phyloP scores from a whole-genome alignment of 2,797 vertebrate genomes.

The Crypturellus tataupa region DNA sequence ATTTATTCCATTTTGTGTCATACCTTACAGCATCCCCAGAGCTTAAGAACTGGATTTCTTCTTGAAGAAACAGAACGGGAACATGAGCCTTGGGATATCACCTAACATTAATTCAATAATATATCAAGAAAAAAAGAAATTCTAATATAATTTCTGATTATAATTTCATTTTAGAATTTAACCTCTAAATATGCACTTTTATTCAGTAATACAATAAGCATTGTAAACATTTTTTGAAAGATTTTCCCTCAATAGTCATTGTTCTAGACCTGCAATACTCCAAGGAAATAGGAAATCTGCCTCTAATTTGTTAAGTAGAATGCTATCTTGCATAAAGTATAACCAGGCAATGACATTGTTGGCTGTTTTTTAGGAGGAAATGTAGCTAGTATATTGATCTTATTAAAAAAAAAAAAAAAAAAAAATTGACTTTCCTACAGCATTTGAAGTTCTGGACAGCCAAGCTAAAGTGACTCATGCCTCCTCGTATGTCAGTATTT shows the following conservation, averaged over 20 bases:
- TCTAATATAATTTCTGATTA: not conserved
- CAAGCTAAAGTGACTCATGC: not conserved
- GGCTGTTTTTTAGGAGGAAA: not conserved
- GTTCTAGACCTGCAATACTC: not conserved
- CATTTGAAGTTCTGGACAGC: not conserved
- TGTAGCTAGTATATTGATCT: not conserved
- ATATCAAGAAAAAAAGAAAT: not conserved
- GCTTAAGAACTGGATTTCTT: not conserved
- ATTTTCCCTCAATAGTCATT: not conserved
- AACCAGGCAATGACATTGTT: not conserved
- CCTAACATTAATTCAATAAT: not conserved
- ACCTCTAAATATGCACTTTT: not conserved
- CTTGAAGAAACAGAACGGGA: not conserved
- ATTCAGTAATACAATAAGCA: not conserved
- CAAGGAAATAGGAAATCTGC: not conserved
- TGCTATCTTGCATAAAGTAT: not conserved
- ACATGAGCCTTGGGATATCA: not conserved
- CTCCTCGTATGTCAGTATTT: not conserved
- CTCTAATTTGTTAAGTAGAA: not conserved
- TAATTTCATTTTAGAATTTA: accelerated
- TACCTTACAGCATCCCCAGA: not conserved
- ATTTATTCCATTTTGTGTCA: not conserved
- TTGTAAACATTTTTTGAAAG: not conserved
- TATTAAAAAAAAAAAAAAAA: no score
- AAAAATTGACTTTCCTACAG: not conserved